Evolutionary conservation across 1,140 invertebrate genomes (phyloP).

Genomic region (Vanessa atalanta): DNA sequence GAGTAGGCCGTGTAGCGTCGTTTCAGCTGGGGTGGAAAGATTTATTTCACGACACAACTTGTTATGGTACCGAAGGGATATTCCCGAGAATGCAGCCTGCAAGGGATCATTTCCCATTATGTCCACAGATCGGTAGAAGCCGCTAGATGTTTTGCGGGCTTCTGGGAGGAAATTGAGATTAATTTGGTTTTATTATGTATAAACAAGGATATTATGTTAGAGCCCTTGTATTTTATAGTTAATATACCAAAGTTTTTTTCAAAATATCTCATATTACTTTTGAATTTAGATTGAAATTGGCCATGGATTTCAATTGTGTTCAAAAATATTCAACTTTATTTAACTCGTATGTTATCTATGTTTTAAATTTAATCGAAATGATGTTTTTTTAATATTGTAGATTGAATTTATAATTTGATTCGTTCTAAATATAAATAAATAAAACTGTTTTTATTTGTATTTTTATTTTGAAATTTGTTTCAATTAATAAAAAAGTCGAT

Average conservation of each 20-base stretch:
- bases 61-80: slow-evolving; percentile 75
- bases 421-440: no score
- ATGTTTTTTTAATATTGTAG: no score
- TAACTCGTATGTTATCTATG: no score
- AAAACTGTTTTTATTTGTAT: no score
- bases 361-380: no score
- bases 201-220: slow-evolving; percentile 7
- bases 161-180: slow-evolving; percentile 68
- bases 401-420: no score
- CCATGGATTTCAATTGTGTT: no score
- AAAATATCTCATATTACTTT: background rate
- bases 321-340: no score
- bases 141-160: slow-evolving; percentile 56
- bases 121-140: slow-evolving; percentile 64
- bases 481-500: no score
- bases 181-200: slow-evolving; percentile 36
- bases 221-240: background rate
- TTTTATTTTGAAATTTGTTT: no score
- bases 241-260: background rate
- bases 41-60: slow-evolving; percentile 75
- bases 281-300: no score
- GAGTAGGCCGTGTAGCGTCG: slow-evolving; percentile 40
- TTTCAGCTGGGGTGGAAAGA: slow-evolving; percentile 69
- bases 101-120: slow-evolving; percentile 51
- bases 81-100: slow-evolving; percentile 62